These are phyloP conservation scores for Sarcophaga subvicina DNA, from an alignment of 2,888 invertebrate species.

Conservation along the genomic window DNA sequence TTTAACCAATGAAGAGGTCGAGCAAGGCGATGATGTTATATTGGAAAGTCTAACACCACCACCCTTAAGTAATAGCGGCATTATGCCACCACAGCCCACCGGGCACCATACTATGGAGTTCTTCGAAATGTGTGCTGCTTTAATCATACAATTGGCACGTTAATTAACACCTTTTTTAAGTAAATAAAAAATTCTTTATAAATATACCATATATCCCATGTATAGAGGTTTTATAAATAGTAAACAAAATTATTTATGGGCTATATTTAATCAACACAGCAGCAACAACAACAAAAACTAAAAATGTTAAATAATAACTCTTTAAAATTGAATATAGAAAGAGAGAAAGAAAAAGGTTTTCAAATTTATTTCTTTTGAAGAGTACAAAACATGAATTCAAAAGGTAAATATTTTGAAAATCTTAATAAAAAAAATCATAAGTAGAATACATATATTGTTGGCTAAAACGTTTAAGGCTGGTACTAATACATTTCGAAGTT, in stretches of 20 bases:
- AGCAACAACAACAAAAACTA: background rate
- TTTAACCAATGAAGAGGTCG: slow-evolving; percentile 89
- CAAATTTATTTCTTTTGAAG: slow-evolving; percentile 14
- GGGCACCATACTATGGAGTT: slow-evolving; percentile 99
- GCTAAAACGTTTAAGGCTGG: background rate
- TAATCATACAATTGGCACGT: slow-evolving; percentile 98
- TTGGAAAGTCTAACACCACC: slow-evolving; percentile 82
- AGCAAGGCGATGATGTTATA: slow-evolving; percentile 82
- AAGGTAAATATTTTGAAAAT: background rate
- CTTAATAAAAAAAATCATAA: background rate
- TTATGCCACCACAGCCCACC: slow-evolving; percentile 81
- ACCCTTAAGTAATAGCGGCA: slow-evolving; percentile 74
- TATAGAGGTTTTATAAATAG: slow-evolving; percentile 16
- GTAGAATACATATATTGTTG: background rate
- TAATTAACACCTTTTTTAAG: slow-evolving; percentile 81
- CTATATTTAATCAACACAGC: background rate
- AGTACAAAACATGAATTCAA: background rate
- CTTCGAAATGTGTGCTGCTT: slow-evolving; percentile 99
- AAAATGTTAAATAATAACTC: background rate
- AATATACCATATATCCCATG: background rate
- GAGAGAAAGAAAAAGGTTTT: slow-evolving; percentile 17
- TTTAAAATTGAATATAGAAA: background rate
- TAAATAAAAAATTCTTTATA: background rate
- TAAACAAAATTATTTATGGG: slow-evolving; percentile 10
- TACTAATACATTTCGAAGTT: no score